Evolutionary conservation across 2,797 vertebrate species (phyloP), one percentile per base, ranked within the genome.

Genomic region (Bovichtus diacanthus): DNA sequence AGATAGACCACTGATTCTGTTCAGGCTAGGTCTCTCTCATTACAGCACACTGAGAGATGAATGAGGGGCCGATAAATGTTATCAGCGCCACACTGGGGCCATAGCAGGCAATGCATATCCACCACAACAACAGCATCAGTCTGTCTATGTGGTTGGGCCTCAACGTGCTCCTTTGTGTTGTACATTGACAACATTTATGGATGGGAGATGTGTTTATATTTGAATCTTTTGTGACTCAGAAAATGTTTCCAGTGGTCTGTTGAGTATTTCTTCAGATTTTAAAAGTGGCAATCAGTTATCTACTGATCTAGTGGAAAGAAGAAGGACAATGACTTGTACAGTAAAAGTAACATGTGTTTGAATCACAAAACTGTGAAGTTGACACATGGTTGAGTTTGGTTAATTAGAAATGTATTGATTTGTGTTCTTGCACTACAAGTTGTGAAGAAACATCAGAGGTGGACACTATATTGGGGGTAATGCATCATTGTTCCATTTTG

Each of bases 11-110:
- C 31, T 16, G 68, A 10, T 36, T 15, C 31, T 61, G 54, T 53
- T 78, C 9, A 51, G 46, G 34, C 47, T 18, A 55, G 46, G 16
- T 53, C 21, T 23, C 59, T 49, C 58, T 77, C 31, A 41, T 75
- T 67, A 71, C 49, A 43, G 15, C 74, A 47, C 34, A 18, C 49
- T 39, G 49, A 66, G 50, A 76, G 66, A 73, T 41, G 19, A 85
- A 63, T 13, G 31, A 74, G 23, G 66, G 58, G 59, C 44, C 29
- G 58, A 13, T 75, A 34, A 60, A 41, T 71, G 62, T 60, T 38
- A 59, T 64, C 76, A 69, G 31, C 23, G 0, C 44, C 47, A 38
- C 46, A 25, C 47, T 23, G 46, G 9, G 56, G 31, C 64, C 16
- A 46, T 21, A 56, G 44, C 67, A 51, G 13, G 29, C 62, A 25